These are phyloP conservation scores for Sclerodermus sp. DNA, from an alignment of 2,888 invertebrate genomes.

Conservation along the genomic window DNA sequence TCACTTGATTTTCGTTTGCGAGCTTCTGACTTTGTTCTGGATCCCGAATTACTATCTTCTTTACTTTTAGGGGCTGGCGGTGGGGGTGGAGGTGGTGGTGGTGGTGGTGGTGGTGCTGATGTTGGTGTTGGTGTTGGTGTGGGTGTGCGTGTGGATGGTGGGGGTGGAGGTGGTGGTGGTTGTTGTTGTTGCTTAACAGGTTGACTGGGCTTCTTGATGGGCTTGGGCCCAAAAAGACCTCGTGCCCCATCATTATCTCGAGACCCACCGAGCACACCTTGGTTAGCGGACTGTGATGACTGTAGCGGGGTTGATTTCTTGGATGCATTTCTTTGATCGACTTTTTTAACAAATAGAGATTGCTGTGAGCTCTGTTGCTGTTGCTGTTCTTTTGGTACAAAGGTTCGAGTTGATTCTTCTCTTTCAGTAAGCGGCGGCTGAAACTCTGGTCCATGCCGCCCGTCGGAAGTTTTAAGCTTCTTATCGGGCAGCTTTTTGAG, in stretches of 20 bases:
- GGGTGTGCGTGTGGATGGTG: too few relatives aligned
- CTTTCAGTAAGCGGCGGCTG: conserved; percentile 71
- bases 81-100: conserved; percentile 32
- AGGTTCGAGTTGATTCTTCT: conserved; percentile 67
- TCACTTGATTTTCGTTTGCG: conserved; percentile 56
- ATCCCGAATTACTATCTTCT: conserved; percentile 28
- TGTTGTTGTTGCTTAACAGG: conserved; percentile 44
- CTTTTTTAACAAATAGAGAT: conserved; percentile 23
- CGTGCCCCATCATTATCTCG: conserved; percentile 57
- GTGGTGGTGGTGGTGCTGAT: too few relatives aligned
- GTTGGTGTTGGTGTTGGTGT: too few relatives aligned
- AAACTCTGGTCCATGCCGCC: conserved; percentile 73
- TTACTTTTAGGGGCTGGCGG: conserved; percentile 47
- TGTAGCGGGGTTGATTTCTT: conserved; percentile 22
- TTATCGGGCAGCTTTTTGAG: conserved; percentile 73
- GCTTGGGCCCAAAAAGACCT: conserved; percentile 52
- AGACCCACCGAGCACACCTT: conserved; percentile 53
- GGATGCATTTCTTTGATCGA: conserved; percentile 31
- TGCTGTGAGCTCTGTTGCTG: conserved; percentile 56
- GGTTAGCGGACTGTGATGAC: conserved; percentile 37
- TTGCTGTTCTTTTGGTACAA: conserved; percentile 52
- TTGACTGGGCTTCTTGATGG: conserved; percentile 45
- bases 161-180: conserved; percentile 29
- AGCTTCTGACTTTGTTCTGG: conserved; percentile 42
- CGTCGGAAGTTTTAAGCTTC: conserved; percentile 84